Evolutionary conservation across 2,888 invertebrate genomes (phyloP).

Genomic region (Desoria tigrina): DNA sequence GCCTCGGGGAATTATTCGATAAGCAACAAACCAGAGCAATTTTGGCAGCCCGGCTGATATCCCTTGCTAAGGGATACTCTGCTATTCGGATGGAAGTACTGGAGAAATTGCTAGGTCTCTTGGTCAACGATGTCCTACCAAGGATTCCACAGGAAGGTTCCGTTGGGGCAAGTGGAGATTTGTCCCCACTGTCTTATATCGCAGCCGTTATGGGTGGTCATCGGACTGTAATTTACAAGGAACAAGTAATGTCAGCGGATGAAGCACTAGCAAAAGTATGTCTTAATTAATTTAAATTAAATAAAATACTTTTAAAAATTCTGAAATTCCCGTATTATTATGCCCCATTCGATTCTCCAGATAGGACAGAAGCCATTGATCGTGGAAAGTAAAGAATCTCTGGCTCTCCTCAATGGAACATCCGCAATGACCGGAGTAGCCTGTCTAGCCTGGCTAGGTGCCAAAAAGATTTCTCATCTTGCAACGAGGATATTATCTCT

Average conservation of each 20-base stretch:
- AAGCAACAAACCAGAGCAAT: constrained; percentile 1
- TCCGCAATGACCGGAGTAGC: constrained; percentile 24
- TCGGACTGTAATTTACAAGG: constrained; percentile 13
- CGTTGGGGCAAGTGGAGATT: constrained; percentile 22
- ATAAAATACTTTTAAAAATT: constrained; percentile 14
- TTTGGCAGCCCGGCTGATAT: constrained; percentile 15
- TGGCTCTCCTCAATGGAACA: constrained; percentile 21
- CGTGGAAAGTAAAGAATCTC: constrained; percentile 12
- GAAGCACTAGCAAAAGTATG: constrained; percentile 11
- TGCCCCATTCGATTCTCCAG: too few relatives aligned
- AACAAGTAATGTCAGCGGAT: background rate
- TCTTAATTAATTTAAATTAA: background rate
- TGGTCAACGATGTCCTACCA: constrained; percentile 18
- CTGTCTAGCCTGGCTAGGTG: constrained; percentile 17
- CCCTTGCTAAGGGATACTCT: constrained; percentile 15
- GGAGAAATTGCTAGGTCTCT: background rate
- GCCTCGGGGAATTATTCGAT: constrained; percentile 3
- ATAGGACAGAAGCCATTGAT: constrained; percentile 9
- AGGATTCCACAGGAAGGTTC: constrained; percentile 19
- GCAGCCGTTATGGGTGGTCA: constrained; percentile 20
- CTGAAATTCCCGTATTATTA: too few relatives aligned
- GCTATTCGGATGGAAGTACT: constrained; percentile 17
- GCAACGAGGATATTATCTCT: constrained; percentile 18
- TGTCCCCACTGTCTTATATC: constrained; percentile 16
- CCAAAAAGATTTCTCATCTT: constrained; percentile 4